These are phyloP conservation scores for Plagodis pulveraria DNA, from an alignment of 2,888 invertebrate species.

Conservation along the genomic window DNA sequence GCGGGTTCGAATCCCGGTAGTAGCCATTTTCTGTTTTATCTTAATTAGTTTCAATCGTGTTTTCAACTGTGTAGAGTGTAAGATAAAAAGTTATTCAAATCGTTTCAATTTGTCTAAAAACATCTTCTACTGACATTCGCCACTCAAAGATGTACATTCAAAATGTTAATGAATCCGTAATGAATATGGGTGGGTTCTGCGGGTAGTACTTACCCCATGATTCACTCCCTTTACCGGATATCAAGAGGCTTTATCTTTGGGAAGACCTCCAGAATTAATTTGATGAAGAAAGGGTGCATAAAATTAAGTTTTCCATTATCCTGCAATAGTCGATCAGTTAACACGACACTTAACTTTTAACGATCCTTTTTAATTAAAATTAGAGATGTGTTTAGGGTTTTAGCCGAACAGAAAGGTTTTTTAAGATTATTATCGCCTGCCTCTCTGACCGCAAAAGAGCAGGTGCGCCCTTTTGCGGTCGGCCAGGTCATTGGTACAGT, in stretches of 20 bases:
- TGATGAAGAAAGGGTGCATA: conserved; percentile 22
- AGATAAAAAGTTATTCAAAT: too few relatives aligned
- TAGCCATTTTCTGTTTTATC: too few relatives aligned
- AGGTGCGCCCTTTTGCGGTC: too few relatives aligned
- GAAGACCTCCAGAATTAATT: conserved; percentile 24
- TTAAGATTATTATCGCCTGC: too few relatives aligned
- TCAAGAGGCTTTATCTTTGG: conserved; percentile 3
- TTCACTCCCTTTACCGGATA: background rate
- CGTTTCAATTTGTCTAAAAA: too few relatives aligned
- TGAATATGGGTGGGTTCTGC: conserved; percentile 18
- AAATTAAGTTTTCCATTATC: conserved; percentile 28
- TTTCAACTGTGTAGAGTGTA: too few relatives aligned
- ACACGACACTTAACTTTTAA: conserved; percentile 32
- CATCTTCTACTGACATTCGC: background rate
- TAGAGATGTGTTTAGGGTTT: conserved; percentile 4
- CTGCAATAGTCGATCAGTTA: conserved; percentile 36
- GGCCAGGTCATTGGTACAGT: too few relatives aligned
- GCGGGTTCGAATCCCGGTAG: too few relatives aligned
- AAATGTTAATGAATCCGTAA: conserved; percentile 19
- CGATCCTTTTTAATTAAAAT: conserved; percentile 34
- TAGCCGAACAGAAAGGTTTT: background rate
- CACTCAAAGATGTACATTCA: conserved; percentile 1
- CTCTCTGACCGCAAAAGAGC: too few relatives aligned
- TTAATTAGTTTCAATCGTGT: too few relatives aligned
- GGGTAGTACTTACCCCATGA: background rate